These are phyloP conservation scores for Anastrepha ludens DNA, from an alignment of 1,140 invertebrate species.

Conservation along the genomic window DNA sequence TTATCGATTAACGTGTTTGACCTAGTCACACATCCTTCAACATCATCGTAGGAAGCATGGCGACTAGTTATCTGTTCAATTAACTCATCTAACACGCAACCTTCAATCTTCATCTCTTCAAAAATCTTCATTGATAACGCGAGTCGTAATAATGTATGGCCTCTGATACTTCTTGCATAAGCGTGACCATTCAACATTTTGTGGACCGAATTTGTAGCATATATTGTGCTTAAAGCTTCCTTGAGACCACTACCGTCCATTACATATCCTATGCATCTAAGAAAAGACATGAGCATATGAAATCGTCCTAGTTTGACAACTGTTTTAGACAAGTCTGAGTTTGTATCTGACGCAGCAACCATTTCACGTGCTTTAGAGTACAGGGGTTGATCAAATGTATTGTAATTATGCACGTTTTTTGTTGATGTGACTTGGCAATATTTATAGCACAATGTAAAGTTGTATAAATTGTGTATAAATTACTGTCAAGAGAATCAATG, in stretches of 20 bases:
- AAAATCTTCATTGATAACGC: constrained; percentile 66
- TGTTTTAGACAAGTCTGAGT: constrained; percentile 66
- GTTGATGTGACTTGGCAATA: constrained; percentile 54
- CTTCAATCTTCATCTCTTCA: constrained; percentile 63
- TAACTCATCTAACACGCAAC: constrained; percentile 64
- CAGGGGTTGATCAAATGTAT: constrained; percentile 72
- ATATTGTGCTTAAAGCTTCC: constrained; percentile 67
- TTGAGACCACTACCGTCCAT: constrained; percentile 73
- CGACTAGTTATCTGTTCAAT: constrained; percentile 59
- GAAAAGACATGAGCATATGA: constrained; percentile 73
- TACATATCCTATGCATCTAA: constrained; percentile 72
- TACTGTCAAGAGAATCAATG: constrained; percentile 67
- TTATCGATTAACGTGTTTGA: constrained; percentile 66
- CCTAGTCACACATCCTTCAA: constrained; percentile 65
- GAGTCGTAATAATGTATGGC: constrained; percentile 68
- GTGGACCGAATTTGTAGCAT: constrained; percentile 68
- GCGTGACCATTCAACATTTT: constrained; percentile 68
- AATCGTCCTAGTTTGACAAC: constrained; percentile 71
- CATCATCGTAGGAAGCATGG: constrained; percentile 57
- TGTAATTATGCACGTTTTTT: constrained; percentile 63
- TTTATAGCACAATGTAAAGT: not conserved
- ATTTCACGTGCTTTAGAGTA: constrained; percentile 75
- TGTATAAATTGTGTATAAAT: no score
- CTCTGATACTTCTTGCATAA: constrained; percentile 67
- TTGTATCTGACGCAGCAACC: constrained; percentile 64